A percentile compares a stretch with the other conserved stretches of the same genome.
Evolutionary conservation across 2,797 vertebrate genomes (phyloP).

Genomic region (Fistularia tabacaria): DNA sequence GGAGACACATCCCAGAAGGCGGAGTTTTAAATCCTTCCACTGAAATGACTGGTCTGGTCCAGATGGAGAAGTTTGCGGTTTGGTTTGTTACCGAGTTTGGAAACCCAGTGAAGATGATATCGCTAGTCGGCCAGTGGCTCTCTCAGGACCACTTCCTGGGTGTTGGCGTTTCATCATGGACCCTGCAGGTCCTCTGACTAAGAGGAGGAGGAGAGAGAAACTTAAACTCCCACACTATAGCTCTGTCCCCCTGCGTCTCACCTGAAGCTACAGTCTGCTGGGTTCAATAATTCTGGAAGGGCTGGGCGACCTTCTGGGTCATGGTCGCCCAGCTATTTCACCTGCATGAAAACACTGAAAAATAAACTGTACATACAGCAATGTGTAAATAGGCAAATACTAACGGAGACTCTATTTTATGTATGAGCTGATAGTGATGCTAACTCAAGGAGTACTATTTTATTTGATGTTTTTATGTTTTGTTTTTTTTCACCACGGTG

Average conservation of each 20-base stretch:
- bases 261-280: slow-evolving; percentile 8
- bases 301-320: slow-evolving; percentile 31
- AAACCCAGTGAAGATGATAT: slow-evolving; percentile 50
- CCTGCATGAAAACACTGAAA: slow-evolving; percentile 45
- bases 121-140: slow-evolving; percentile 36
- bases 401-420: slow-evolving; percentile 80
- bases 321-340: slow-evolving; percentile 23
- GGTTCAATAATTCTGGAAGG: slow-evolving; percentile 16
- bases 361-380: slow-evolving; percentile 52
- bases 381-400: slow-evolving; percentile 75
- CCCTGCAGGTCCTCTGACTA: no score
- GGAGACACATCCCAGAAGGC: no score
- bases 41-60: background rate
- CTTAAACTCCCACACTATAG: no score
- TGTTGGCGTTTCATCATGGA: slow-evolving; percentile 15
- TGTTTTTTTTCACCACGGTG: slow-evolving; percentile 21
- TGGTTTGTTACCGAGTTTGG: slow-evolving; percentile 15
- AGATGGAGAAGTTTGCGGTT: background rate
- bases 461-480: slow-evolving; percentile 55
- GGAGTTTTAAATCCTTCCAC: no score
- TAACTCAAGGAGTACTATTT: slow-evolving; percentile 66
- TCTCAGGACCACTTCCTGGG: slow-evolving; percentile 71
- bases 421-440: slow-evolving; percentile 60
- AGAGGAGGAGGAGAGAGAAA: slow-evolving; percentile 6
- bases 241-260: background rate